Base-by-base conservation (phyloP, 2,113 vertebrate species). In the Caloenas nicobarica region DNA sequence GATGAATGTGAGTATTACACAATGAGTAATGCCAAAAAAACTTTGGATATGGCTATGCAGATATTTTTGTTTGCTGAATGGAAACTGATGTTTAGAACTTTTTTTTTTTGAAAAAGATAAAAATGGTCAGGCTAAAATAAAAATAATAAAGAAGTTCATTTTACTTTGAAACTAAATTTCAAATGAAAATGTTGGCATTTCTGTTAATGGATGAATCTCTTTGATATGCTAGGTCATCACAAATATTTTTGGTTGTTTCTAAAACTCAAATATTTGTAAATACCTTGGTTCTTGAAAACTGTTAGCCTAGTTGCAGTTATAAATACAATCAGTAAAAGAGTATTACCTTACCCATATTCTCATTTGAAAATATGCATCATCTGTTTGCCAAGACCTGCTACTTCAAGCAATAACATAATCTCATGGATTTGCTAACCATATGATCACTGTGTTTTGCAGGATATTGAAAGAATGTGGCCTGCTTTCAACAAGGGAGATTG, bases 361-460 rank as follows among this genome's bases (percentile, higher is more conserved):
- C 6, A 26, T 11, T 74, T 46, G 25, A 81, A 96, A 78, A 42
- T n/a, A 60, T 2, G 4, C 29, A 40, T 74, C 5, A 42, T 71
- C 13, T 71, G 24, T 13, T 56, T 57, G 5, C 31, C 6, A 34
- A 31, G 3, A 56, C 15, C 13, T 77, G 10, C 33, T 65, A 3
- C 26, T 64, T 77, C 42, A 73, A 58, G 14, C 9, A 60, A 4
- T 65, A 36, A 25, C 13, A 31, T 10, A 14, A n/a, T n/a, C 29
- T 88, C 13, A 40, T 50, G 4, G 57, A 73, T 82, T 93, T 61
- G 28, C 24, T 90, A 68, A 81, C 29, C 11, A 2, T n/a, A 15
- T 26, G 38, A 29, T 24, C 28, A 4, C 18, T 13, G 0, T 95
- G 24, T 96, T 95, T 96, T 95, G 48, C 91, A 98, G 98, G 91